Base-by-base conservation (phyloP, 2,888 invertebrate genomes). In the Leptinotarsa rubiginosa region DNA sequence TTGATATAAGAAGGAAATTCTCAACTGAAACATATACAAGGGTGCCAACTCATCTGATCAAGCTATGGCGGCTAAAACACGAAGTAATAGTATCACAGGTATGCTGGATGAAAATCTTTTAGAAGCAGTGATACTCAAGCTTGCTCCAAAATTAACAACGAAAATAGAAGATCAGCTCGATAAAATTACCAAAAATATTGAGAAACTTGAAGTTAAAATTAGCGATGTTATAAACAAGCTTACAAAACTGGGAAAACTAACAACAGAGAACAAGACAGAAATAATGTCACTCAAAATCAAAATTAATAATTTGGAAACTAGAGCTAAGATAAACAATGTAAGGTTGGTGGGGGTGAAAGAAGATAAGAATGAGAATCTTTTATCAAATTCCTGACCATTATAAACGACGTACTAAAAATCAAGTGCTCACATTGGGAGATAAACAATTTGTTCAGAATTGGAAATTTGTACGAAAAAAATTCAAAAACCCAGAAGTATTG, bases 101-200 rank as follows among this genome's bases (percentile, higher is more conserved):
- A n/a, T n/a, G n/a, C 18, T 65, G 12, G 65, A 65, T 65, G 65
- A 65, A 41, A 47, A 13, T 47, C 5, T 41, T 47, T 18, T 65
- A 41, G 65, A 65, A 41, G 41, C 41, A 47, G 4, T 65, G 15
- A 47, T 65, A n/a, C 4, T 47, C 18, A 65, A 65, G 47, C n/a
- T 65, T 47, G 41, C 20, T 20, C 65, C 47, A 4, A 65, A 65
- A 65, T n/a, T 47, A 18, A 31, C 47, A 47, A 16, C 16, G 18
- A n/a, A 13, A 65, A 47, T 65, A n/a, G 47, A 65, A 65, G 65
- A 47, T 15, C 18, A 65, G 20, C 41, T 65, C 12, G 65, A 64
- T 13, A 64, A 64, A 64, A 16, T 64, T 16, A 64, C 64, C 1
- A 65, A 65, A 15, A 25, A 31, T 12, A 31, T 65, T 41, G 31